Base-by-base conservation (phyloP, 2,113 vertebrate genomes). In the Odontesthes bonariensis region DNA sequence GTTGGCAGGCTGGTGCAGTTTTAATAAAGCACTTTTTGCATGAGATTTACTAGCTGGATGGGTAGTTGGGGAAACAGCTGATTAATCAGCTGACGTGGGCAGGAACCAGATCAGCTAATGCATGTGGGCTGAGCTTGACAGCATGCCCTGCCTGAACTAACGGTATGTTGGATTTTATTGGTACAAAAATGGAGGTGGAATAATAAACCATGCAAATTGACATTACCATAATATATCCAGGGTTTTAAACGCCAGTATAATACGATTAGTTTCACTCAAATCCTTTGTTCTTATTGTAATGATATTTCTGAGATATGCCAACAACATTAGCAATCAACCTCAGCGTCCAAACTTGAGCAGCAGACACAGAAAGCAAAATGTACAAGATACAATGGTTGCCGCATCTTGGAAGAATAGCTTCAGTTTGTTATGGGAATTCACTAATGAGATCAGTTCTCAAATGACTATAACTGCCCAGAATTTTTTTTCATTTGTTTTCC, bases 371-470 rank as follows among this genome's bases (percentile, higher is more conserved):
- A 85, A 87, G 87, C 59, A 65, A 77, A 89, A 81, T 75, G 73
- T 47, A 56, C 2, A 20, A 32, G 40, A 63, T 66, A 69, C 40
- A 77, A 73, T 83, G 79, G 46, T 56, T 57, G 69, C 55, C 68
- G 77, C 80, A 72, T 82, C 68, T 85, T 70, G 58, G 67, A 86
- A 88, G 40, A 69, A 83, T 69, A 58, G 60, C 61, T 13, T 51
- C 57, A 63, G 62, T 75, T 59, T 59, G 80, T 84, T 88, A 83
- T 86, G 75, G 38, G 82, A 87, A 90, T 91, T 81, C 68, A 84
- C 40, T 89, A 81, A 90, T 84, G 69, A 85, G 79, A 83, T 85
- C 42, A 79, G 27, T 73, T 73, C 31, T 69, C 46, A 76, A 85
- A 88, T 73, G 55, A 79, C 77, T 64, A 69, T 59, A 72, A 79